Conservation (phyloP, 2,888 invertebrate genomes). For the Gari tellinella region DNA sequence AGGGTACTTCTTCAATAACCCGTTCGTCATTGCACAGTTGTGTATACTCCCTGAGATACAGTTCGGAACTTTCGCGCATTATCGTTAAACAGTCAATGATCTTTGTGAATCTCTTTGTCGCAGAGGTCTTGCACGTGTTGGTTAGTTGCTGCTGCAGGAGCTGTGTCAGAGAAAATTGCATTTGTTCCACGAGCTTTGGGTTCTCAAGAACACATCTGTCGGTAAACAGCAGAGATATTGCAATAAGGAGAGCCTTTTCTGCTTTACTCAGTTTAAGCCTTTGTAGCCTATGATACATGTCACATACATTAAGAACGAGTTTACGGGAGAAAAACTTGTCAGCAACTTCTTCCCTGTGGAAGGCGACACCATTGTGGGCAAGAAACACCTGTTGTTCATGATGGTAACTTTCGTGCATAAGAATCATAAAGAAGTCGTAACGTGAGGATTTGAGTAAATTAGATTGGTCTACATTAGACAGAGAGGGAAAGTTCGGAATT, state of each 20-base stretch:
- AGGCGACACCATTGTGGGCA: constrained; percentile 27
- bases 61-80: constrained; percentile 39
- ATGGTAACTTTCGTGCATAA: constrained; percentile 40
- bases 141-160: constrained; percentile 21
- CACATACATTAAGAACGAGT: constrained; percentile 3
- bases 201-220: constrained; percentile 50
- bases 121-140: constrained; percentile 6
- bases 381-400: constrained; percentile 29
- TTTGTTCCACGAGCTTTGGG: constrained; percentile 30
- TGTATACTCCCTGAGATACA: constrained; percentile 46
- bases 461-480: constrained; percentile 45
- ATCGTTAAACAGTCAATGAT: constrained; percentile 38
- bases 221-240: constrained; percentile 32
- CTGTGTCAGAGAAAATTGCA: constrained; percentile 36
- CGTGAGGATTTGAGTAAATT: constrained; percentile 43
- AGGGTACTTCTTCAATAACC: constrained; percentile 42
- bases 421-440: constrained; percentile 46
- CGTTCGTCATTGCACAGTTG: constrained; percentile 48
- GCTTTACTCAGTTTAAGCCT: constrained; percentile 29
- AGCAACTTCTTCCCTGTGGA: constrained; percentile 44
- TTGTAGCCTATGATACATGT: constrained; percentile 33
- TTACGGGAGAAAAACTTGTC: constrained; percentile 40
- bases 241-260: constrained; percentile 44
- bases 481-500: constrained; percentile 48
- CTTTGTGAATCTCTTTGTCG: constrained; percentile 32